Evolutionary conservation across 2,113 vertebrate species (phyloP).

Genomic region (Terrapene triunguis): DNA sequence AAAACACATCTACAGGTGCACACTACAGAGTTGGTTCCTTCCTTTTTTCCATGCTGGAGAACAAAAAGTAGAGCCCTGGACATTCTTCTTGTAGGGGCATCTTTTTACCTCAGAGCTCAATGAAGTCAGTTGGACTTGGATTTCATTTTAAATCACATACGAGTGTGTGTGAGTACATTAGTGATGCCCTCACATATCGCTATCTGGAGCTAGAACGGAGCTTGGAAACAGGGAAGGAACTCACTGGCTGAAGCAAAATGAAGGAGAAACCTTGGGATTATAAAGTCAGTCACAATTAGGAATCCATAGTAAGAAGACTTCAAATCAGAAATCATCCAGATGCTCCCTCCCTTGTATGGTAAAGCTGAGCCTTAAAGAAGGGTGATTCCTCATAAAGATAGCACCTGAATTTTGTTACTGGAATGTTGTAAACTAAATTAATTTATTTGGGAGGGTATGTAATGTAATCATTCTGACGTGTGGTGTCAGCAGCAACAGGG

Average conservation of each 20-base stretch:
- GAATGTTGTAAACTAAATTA: not conserved
- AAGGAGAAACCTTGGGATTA: not conserved
- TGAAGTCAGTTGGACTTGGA: not conserved
- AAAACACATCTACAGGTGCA: not conserved
- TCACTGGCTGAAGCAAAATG: not conserved
- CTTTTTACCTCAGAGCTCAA: not conserved
- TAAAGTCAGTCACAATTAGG: not conserved
- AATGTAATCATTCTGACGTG: too few relatives aligned
- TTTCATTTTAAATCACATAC: not conserved
- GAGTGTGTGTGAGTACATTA: not conserved
- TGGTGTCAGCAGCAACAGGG: too few relatives aligned
- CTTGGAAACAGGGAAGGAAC: not conserved
- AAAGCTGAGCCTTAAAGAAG: not conserved
- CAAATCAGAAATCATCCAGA: not conserved
- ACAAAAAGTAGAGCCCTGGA: not conserved
- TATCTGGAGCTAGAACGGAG: not conserved
- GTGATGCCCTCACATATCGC: not conserved
- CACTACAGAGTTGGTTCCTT: not conserved
- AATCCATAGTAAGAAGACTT: not conserved
- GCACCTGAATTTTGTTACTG: not conserved
- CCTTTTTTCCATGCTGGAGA: not conserved
- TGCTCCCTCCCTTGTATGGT: not conserved
- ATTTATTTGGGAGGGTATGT: constrained; percentile 10
- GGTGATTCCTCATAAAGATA: not conserved
- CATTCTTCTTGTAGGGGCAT: not conserved